A percentile compares a stretch with the other conserved stretches of the same genome.
Evolutionary conservation across 2,113 vertebrate species (phyloP).

Genomic region (Atherinomorus stipes): DNA sequence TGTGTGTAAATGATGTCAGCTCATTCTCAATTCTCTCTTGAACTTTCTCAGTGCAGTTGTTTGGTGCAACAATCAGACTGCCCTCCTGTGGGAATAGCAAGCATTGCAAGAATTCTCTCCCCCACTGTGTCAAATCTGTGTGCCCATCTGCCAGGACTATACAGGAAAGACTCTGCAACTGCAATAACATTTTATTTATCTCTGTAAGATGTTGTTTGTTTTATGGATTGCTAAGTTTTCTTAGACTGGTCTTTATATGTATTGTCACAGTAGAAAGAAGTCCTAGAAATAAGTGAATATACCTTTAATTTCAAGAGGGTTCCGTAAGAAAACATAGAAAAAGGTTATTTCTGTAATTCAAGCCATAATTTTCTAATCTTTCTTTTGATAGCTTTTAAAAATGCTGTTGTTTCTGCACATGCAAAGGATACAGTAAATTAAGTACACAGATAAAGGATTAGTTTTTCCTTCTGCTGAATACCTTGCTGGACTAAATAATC

Average conservation of each 20-base stretch:
- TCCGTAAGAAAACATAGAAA: not conserved
- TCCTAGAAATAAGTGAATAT: not conserved
- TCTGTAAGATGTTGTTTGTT: not conserved
- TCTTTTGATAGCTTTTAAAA: not conserved
- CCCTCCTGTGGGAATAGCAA: conserved; percentile 59
- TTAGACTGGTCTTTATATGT: not conserved
- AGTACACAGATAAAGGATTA: not conserved
- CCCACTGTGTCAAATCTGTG: not conserved
- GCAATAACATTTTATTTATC: not conserved
- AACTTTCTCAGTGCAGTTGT: conserved; percentile 22
- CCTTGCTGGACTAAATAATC: conserved; percentile 8
- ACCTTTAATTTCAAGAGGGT: no score
- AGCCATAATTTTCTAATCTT: not conserved
- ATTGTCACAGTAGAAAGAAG: not conserved
- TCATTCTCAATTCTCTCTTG: conserved; percentile 34
- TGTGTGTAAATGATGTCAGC: conserved; percentile 7
- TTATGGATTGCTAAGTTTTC: not conserved
- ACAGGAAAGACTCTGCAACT: not conserved
- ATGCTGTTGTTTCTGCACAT: not conserved
- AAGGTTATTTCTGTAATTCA: not conserved
- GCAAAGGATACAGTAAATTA: not conserved
- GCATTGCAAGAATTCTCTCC: conserved; percentile 16
- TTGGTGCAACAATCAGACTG: conserved; percentile 53
- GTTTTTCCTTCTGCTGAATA: not conserved
- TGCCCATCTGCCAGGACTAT: not conserved